Conservation (phyloP, 1,140 invertebrate species). For the Argopecten irradians region DNA sequence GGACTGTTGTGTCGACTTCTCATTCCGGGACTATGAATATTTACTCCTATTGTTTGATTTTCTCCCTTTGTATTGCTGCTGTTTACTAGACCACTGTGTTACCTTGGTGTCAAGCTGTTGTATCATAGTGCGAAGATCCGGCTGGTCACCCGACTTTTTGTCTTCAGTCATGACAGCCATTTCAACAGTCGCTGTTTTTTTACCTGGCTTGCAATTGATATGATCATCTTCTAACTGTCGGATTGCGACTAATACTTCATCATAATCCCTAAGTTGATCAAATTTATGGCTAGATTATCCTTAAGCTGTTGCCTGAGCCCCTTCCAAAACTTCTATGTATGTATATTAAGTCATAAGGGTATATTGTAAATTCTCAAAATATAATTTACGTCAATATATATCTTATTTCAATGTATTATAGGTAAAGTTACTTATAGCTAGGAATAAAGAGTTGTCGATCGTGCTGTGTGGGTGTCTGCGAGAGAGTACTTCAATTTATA, state of each 20-base stretch:
- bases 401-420: too few relatives aligned
- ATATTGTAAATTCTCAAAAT: too few relatives aligned
- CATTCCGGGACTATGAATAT: too few relatives aligned
- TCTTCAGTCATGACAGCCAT: constrained; percentile 24
- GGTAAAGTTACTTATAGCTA: too few relatives aligned
- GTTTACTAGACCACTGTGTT: neutral
- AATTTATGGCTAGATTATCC: neutral
- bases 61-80: neutral
- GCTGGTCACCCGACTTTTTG: neutral
- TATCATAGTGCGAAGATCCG: constrained; percentile 29
- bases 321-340: constrained; percentile 33
- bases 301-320: neutral
- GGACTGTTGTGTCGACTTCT: too few relatives aligned
- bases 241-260: neutral
- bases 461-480: too few relatives aligned
- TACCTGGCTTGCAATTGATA: neutral
- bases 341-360: too few relatives aligned
- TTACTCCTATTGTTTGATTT: neutral
- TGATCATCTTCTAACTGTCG: constrained; percentile 34
- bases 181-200: neutral
- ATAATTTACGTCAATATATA: too few relatives aligned
- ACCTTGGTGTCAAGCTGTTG: constrained; percentile 14
- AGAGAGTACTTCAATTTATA: too few relatives aligned
- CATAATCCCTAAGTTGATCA: constrained; percentile 26
- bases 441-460: too few relatives aligned